Conservation (phyloP, 2,888 invertebrate species). For the Amphiduros pacificus region DNA sequence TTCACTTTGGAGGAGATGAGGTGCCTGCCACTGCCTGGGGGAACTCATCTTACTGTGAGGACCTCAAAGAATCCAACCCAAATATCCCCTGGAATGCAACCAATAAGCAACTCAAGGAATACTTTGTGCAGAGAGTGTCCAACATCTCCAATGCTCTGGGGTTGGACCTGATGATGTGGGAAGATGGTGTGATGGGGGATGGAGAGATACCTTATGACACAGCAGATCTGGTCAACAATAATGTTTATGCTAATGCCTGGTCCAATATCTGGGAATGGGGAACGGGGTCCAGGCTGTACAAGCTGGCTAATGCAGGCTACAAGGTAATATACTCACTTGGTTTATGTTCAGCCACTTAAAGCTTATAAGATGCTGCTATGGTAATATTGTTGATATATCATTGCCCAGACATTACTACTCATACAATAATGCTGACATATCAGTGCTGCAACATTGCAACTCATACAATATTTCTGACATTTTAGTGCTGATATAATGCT, state of each 20-base stretch:
- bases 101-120: constrained; percentile 36
- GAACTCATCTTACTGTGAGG: constrained; percentile 41
- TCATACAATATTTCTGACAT: no score
- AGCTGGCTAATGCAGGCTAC: constrained; percentile 47
- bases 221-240: constrained; percentile 19
- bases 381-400: not conserved
- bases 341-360: no score
- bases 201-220: constrained; percentile 26
- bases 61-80: constrained; percentile 13
- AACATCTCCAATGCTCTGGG: constrained; percentile 19
- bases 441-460: no score
- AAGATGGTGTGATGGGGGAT: constrained; percentile 37
- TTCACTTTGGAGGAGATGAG: constrained; percentile 53
- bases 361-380: no score
- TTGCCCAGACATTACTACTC: not conserved
- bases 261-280: constrained; percentile 56
- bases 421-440: not conserved
- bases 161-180: constrained; percentile 41
- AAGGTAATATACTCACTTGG: no score
- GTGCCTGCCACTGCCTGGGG: constrained; percentile 45
- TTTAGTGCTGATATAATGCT: no score
- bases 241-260: constrained; percentile 46
- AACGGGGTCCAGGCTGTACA: constrained; percentile 42
- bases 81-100: constrained; percentile 9
- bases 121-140: constrained; percentile 41